These are phyloP conservation scores for Cosmopolites sordidus DNA, from an alignment of 2,888 invertebrate species.

Conservation along the genomic window DNA sequence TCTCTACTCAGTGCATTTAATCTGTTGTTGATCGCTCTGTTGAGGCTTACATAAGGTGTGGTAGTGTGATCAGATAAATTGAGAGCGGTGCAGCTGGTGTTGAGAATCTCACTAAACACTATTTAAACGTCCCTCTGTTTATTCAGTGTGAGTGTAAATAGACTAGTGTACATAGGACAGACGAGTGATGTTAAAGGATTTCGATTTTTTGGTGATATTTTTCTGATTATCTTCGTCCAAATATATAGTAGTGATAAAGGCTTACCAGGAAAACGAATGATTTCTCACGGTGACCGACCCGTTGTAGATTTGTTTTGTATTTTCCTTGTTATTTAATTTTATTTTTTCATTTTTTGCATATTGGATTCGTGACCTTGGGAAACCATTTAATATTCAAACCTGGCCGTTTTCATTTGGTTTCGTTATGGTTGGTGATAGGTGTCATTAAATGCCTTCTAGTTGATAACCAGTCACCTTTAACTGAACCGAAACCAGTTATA, in stretches of 20 bases:
- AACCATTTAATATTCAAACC: not conserved
- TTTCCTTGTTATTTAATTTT: conserved; percentile 17
- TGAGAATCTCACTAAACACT: too few species aligned
- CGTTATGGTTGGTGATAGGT: too few species aligned
- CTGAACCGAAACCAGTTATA: too few species aligned
- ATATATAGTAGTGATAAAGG: conserved; percentile 11
- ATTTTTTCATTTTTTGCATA: conserved; percentile 10
- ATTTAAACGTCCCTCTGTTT: too few species aligned
- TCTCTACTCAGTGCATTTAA: conserved; percentile 12
- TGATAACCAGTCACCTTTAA: too few species aligned
- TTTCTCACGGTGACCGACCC: conserved; percentile 9
- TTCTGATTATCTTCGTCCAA: conserved; percentile 15
- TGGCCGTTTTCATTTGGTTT: too few species aligned
- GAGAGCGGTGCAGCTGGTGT: conserved; percentile 2
- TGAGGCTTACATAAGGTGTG: conserved; percentile 25
- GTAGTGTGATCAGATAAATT: conserved; percentile 31
- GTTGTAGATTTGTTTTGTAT: conserved; percentile 3
- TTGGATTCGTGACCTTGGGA: conserved; percentile 8
- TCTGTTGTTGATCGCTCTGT: conserved; percentile 17
- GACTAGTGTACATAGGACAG: conserved; percentile 27
- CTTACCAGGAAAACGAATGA: not conserved
- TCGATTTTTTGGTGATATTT: conserved; percentile 15
- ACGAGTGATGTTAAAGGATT: conserved; percentile 2
- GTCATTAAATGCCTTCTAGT: too few species aligned
- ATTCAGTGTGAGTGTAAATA: conserved; percentile 23